Conservation (phyloP, 2,113 vertebrate species). For the Channa argus region DNA sequence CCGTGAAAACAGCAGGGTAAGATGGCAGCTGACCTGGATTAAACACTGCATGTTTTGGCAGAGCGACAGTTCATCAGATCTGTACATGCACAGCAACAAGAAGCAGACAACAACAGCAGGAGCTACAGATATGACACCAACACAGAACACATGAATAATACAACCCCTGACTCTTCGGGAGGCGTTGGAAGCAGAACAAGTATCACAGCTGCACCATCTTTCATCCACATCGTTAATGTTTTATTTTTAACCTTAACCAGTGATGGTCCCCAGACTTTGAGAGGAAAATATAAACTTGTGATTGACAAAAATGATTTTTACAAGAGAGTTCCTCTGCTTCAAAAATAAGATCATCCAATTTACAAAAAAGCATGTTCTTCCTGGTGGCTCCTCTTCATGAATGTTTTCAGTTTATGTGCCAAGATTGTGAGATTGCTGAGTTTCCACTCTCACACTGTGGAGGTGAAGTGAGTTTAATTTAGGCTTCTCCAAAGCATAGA, state of each 20-base stretch:
- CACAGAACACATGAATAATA: constrained; percentile 65
- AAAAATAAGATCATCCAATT: background rate
- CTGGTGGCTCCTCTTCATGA: background rate
- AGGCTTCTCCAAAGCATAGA: background rate
- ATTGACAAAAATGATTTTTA: constrained; percentile 3
- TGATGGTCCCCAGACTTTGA: constrained; percentile 5
- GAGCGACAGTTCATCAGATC: constrained; percentile 61
- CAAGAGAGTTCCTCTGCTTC: background rate
- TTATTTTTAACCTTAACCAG: constrained; percentile 29
- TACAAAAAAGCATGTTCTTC: background rate
- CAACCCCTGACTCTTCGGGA: constrained; percentile 43
- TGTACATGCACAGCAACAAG: constrained; percentile 53
- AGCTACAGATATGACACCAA: constrained; percentile 50
- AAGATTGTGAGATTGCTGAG: background rate
- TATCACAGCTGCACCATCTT: constrained; percentile 30
- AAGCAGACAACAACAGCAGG: constrained; percentile 52
- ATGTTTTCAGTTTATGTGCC: background rate
- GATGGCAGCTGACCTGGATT: constrained; percentile 70
- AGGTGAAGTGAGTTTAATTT: background rate
- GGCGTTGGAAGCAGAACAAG: constrained; percentile 29
- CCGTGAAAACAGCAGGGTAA: constrained; percentile 48
- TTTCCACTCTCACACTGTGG: background rate
- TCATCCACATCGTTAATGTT: constrained; percentile 9
- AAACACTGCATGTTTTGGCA: constrained; percentile 54
- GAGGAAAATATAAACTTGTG: constrained; percentile 1